These are phyloP conservation scores for Philaethria dido DNA, from an alignment of 2,888 invertebrate species.

Conservation along the genomic window DNA sequence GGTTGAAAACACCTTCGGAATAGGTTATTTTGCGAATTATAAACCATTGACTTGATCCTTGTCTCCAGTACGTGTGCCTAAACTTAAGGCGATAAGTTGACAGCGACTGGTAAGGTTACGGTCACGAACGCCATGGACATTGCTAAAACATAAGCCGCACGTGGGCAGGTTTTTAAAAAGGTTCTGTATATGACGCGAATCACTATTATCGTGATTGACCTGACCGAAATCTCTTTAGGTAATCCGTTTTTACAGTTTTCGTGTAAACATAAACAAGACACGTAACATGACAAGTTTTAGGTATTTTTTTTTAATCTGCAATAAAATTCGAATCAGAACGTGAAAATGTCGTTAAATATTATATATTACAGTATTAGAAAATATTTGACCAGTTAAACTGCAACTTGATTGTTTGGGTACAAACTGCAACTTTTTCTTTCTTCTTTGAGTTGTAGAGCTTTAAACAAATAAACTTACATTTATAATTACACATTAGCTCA, in stretches of 20 bases:
- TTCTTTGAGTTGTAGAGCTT: too few relatives aligned
- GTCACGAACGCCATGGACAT: constrained; percentile 62
- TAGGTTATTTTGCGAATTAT: constrained; percentile 72
- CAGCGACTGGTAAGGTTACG: constrained; percentile 56
- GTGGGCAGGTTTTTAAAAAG: constrained; percentile 57
- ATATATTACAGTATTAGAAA: too few relatives aligned
- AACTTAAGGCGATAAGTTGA: constrained; percentile 57
- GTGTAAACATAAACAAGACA: constrained; percentile 14
- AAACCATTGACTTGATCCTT: constrained; percentile 73
- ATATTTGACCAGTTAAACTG: too few relatives aligned
- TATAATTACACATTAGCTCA: too few relatives aligned
- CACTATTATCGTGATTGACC: constrained; percentile 53
- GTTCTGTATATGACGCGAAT: constrained; percentile 52
- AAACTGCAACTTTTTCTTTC: too few relatives aligned
- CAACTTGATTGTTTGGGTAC: too few relatives aligned
- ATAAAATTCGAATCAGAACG: too few relatives aligned
- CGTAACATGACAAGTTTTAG: neutral
- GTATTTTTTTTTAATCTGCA: too few relatives aligned
- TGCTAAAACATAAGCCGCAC: constrained; percentile 61
- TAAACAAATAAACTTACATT: too few relatives aligned
- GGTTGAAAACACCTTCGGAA: constrained; percentile 61
- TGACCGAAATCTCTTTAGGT: constrained; percentile 52
- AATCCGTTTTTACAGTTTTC: constrained; percentile 39
- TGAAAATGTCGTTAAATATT: too few relatives aligned
- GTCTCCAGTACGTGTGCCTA: constrained; percentile 70